These are phyloP conservation scores for Metallyticus violacea DNA, from an alignment of 2,888 invertebrate genomes.

Conservation along the genomic window DNA sequence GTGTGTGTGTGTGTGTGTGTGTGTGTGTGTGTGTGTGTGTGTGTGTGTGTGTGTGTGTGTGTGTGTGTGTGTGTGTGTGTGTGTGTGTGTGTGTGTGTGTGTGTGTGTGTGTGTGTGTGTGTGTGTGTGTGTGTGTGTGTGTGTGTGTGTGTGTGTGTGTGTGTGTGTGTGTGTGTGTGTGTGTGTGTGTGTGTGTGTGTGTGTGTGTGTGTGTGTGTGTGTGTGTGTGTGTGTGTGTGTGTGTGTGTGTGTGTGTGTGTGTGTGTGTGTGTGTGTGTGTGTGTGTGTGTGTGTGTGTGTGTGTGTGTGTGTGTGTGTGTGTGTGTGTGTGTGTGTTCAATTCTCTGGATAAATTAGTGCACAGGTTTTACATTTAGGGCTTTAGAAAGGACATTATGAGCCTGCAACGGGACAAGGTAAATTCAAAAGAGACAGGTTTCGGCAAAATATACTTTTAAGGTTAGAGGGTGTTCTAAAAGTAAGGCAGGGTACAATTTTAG, in stretches of 20 bases:
- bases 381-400: too few species aligned
- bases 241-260: background rate
- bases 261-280: background rate
- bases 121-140: background rate
- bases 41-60: background rate
- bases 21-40: background rate
- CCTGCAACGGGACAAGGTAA: too few species aligned
- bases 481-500: too few species aligned
- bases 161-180: background rate
- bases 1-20: background rate
- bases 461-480: too few species aligned
- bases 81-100: background rate
- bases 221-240: background rate
- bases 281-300: background rate
- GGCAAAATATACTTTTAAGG: too few species aligned
- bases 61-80: background rate
- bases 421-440: too few species aligned
- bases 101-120: background rate
- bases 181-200: background rate
- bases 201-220: background rate
- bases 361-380: too few species aligned
- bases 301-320: constrained; percentile 6
- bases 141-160: background rate
- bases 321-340: background rate
- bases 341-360: too few species aligned